Evolutionary conservation across 2,888 invertebrate genomes (phyloP).

Genomic region (Plebejus melissa): DNA sequence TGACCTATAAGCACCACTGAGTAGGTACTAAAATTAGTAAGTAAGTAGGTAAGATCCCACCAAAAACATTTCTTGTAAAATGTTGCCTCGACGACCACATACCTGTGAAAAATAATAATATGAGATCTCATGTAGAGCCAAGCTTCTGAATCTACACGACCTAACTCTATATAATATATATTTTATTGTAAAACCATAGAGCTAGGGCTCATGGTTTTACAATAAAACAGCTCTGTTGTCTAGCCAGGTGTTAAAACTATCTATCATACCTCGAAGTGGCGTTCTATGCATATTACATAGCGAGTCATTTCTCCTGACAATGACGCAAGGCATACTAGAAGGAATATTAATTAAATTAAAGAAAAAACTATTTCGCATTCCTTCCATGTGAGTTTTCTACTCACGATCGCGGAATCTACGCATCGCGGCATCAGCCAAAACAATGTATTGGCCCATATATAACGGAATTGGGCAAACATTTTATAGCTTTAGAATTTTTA

Average conservation of each 20-base stretch:
- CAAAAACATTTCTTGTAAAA: too few species aligned
- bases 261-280: not conserved
- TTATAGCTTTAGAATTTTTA: conserved; percentile 30
- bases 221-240: too few species aligned
- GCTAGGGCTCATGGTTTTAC: too few species aligned
- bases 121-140: too few species aligned
- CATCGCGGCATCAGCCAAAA: conserved; percentile 37
- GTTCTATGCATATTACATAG: conserved; percentile 18
- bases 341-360: conserved; percentile 45
- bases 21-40: too few species aligned
- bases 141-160: too few species aligned
- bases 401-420: conserved; percentile 42
- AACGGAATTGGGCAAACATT: conserved; percentile 38
- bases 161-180: too few species aligned
- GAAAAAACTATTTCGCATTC: conserved; percentile 45
- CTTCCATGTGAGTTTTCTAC: conserved; percentile 33
- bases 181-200: not conserved
- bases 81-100: too few species aligned
- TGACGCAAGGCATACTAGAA: conserved; percentile 39
- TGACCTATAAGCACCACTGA: too few species aligned
- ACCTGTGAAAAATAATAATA: too few species aligned
- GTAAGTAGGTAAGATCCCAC: too few species aligned
- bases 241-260: not conserved
- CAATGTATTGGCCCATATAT: conserved; percentile 39
- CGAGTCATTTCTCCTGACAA: conserved; percentile 37